Evolutionary conservation across 2,797 vertebrate species (phyloP), one percentile per base, ranked within the genome.

Genomic region (Capromys pilorides): DNA sequence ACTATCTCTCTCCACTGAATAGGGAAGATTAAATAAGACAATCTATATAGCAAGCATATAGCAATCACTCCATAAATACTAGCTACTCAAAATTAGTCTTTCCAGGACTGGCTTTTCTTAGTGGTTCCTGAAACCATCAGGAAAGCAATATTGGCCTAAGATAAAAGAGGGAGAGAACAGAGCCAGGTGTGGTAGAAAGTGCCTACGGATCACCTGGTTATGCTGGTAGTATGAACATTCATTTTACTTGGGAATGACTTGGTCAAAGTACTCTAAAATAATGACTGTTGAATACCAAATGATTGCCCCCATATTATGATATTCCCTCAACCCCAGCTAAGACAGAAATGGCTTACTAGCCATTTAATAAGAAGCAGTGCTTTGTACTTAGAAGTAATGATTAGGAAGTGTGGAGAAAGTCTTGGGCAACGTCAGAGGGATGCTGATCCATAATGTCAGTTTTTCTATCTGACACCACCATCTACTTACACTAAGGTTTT

Each of bases 401-500:
- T 78, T 28, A 95, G 66, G 49, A 93, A 26, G 9, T 12, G 5
- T 24, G 1, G 14, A 14, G 66, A 61, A 86, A 73, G 2, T 14
- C 36, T 51, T 5, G 31, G 33, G 28, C 13, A 85, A 28, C n/a
- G 22, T 41, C 41, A 59, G 1, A 9, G 3, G 10, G 9, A n/a
- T 57, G 49, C 49, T 78, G 16, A 4, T 57, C 6, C 31, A 7
- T 67, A 24, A 19, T 51, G 49, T 16, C 57, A 28, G n/a, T 71
- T 89, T 88, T 28, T 59, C 12, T 36, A 26, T 19, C 64, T 59
- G 67, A 19, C 71, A 51, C 26, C 28, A 21, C n/a, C 45, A 7
- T 91, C 88, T 93, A 6, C 91, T 86, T 94, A 78, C 82, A 88
- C 86, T 81, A 28, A 59, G 69, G 67, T 71, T 24, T 82, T 31